These are phyloP conservation scores for Martes martes DNA, from an alignment of 2,113 vertebrate species.

Conservation along the genomic window DNA sequence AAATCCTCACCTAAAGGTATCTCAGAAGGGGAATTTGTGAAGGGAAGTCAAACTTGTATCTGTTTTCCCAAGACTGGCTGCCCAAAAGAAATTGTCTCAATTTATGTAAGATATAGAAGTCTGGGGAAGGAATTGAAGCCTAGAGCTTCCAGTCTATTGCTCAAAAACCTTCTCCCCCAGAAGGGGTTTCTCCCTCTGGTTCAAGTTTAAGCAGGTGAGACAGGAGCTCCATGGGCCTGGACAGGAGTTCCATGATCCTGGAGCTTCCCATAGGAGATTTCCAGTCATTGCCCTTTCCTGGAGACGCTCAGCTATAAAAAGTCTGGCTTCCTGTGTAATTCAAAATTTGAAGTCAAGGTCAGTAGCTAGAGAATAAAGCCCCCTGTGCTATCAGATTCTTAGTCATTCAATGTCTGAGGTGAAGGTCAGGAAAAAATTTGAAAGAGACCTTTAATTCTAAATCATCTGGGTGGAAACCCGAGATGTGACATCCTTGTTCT, in stretches of 20 bases:
- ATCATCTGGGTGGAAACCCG: background rate
- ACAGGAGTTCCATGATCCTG: background rate
- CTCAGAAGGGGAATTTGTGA: background rate
- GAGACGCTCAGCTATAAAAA: background rate
- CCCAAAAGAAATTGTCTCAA: background rate
- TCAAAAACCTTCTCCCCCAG: background rate
- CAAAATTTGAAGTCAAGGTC: background rate
- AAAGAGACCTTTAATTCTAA: slow-evolving; percentile 46
- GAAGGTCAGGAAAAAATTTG: background rate
- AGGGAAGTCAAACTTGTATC: background rate
- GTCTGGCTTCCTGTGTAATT: background rate
- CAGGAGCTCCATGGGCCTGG: background rate
- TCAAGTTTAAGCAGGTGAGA: background rate
- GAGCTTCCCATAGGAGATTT: background rate
- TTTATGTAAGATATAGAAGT: background rate
- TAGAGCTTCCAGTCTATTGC: background rate
- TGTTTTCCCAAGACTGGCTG: background rate
- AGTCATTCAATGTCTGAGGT: background rate
- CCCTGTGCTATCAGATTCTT: background rate
- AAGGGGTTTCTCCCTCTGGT: background rate
- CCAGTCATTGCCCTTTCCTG: background rate
- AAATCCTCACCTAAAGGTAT: slow-evolving; percentile 1
- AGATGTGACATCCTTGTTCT: slow-evolving; percentile 9
- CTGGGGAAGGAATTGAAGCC: background rate
- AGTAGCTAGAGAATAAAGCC: slow-evolving; percentile 15